Base-by-base conservation (phyloP, 2,888 invertebrate species). In the Ormyrus rosae region DNA sequence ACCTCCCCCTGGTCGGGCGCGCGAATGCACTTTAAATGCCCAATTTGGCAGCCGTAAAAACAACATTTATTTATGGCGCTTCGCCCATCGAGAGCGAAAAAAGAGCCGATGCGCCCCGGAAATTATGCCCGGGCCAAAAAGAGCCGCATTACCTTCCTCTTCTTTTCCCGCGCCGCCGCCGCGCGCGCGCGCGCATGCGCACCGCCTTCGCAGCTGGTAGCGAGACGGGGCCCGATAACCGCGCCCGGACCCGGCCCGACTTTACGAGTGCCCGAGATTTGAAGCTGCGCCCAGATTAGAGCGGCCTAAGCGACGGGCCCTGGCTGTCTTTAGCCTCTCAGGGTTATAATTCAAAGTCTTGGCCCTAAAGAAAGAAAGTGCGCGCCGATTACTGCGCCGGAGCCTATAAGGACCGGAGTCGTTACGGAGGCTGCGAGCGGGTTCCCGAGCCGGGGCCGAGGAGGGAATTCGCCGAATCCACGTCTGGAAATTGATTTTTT, bases 1-100 rank as follows among this genome's bases (percentile, higher is more conserved):
- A 3, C 34, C 53, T 11, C 53, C 9, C 34, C 19, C 48, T 34
- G 51, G 6, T 9, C n/a, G n/a, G n/a, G 45, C 73, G 46, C 45
- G 84, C 85, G 86, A 87, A 87, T 86, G 86, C 86, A 86, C 87
- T 87, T 89, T 90, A 90, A 89, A 89, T 86, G 89, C 87, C 89
- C 90, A 90, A 90, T 90, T 90, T 90, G 87, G 89, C 88, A 88
- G 89, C 88, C 88, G 89, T 90, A 90, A 90, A 89, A 90, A 88
- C 89, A 89, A 88, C 89, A 88, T 90, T 90, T 90, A 89, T 90
- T 90, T 89, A 90, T 87, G 89, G 86, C 86, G 84, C 86, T 87
- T 88, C 85, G 87, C 84, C 86, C 87, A 85, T 86, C 87, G 86
- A 84, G 34, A 34, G 34, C 84, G 86, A 77, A 81, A 84, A 84